Conservation (phyloP, 2,113 vertebrate genomes). For the Anas platyrhynchos region DNA sequence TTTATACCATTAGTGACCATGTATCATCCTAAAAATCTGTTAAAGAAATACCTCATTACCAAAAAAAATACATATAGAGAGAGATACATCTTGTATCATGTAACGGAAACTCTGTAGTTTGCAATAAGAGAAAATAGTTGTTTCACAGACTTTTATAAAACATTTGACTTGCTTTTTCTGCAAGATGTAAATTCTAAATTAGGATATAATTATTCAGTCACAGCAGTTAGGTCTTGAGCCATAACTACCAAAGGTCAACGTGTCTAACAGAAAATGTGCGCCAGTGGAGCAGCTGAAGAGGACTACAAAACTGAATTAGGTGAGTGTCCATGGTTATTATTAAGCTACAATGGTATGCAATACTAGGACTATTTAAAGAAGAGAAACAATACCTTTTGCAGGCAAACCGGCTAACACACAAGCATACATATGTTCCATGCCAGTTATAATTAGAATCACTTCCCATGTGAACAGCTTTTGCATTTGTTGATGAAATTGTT, state of each 20-base stretch:
- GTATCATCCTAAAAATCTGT: neutral
- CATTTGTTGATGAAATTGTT: neutral
- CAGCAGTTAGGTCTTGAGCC: neutral
- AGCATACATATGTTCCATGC: neutral
- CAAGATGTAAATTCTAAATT: neutral
- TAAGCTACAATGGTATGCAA: neutral
- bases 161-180: neutral
- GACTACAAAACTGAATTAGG: neutral
- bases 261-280: neutral
- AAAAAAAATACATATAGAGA: neutral
- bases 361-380: neutral
- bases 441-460: neutral
- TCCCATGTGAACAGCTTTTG: neutral
- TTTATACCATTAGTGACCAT: neutral
- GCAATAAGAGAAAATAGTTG: neutral
- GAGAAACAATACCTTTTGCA: neutral
- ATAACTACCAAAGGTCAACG: neutral
- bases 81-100: neutral
- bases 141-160: neutral
- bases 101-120: neutral
- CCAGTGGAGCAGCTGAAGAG: neutral
- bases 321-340: neutral
- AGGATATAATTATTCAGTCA: neutral
- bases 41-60: neutral
- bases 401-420: neutral